Evolutionary conservation across 1,140 invertebrate genomes (phyloP).

Genomic region (Cecropterus lyciades): DNA sequence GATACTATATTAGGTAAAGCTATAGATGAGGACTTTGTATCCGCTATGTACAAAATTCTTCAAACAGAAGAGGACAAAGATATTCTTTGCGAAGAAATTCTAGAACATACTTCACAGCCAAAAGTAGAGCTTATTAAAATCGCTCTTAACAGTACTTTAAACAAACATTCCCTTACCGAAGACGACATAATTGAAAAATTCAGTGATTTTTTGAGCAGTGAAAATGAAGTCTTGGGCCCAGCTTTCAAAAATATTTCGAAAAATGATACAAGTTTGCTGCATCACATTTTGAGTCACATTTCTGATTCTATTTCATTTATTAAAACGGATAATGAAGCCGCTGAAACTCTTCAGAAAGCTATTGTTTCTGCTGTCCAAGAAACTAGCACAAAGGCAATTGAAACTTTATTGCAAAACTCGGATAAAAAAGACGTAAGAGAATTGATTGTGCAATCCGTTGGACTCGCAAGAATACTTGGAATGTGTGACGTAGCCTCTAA

Average conservation of each 20-base stretch:
- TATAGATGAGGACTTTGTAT: conserved; percentile 78
- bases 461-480: conserved; percentile 88
- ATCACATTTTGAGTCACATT: conserved; percentile 84
- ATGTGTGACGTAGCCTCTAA: conserved; percentile 86
- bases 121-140: conserved; percentile 87
- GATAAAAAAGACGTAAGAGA: conserved; percentile 81
- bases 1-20: conserved; percentile 75
- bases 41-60: conserved; percentile 78
- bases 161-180: conserved; percentile 78
- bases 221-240: conserved; percentile 84
- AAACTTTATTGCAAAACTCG: conserved; percentile 83
- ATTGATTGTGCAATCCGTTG: conserved; percentile 87
- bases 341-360: conserved; percentile 86
- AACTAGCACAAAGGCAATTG: conserved; percentile 84
- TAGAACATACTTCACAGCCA: conserved; percentile 79
- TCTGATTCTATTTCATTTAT: conserved; percentile 85
- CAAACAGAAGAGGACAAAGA: conserved; percentile 82
- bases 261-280: conserved; percentile 83
- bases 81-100: conserved; percentile 78
- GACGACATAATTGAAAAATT: conserved; percentile 86
- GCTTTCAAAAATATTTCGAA: conserved; percentile 86
- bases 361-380: conserved; percentile 86
- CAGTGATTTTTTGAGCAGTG: conserved; percentile 84
- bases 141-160: conserved; percentile 76
- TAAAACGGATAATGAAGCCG: conserved; percentile 86